Conservation (phyloP, 2,797 vertebrate genomes). For the Takifugu ocellatus region DNA sequence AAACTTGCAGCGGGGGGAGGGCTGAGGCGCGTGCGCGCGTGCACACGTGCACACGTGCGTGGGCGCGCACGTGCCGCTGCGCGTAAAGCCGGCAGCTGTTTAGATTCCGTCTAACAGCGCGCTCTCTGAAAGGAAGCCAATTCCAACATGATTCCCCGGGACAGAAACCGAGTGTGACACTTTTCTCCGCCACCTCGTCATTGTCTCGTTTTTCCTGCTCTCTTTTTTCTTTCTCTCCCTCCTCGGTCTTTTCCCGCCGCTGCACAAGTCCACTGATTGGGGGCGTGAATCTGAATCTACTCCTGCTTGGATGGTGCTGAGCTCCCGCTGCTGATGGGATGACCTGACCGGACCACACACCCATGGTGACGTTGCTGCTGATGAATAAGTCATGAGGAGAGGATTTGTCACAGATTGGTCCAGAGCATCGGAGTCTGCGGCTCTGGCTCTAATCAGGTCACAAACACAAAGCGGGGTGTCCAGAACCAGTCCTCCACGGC, state of each 20-base stretch:
- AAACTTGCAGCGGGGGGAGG: conserved; percentile 66
- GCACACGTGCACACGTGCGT: conserved; percentile 22
- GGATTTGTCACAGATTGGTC: conserved; percentile 24
- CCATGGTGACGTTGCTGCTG: conserved; percentile 16
- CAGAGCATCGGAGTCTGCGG: conserved; percentile 20
- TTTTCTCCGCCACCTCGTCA: conserved; percentile 45
- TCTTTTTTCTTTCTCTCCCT: background rate
- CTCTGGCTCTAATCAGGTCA: conserved; percentile 46
- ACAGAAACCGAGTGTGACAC: conserved; percentile 56
- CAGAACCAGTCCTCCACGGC: too few relatives aligned
- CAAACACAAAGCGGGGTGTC: conserved; percentile 10
- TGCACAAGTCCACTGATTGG: background rate
- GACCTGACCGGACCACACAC: conserved; percentile 39
- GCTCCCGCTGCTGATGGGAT: conserved; percentile 28
- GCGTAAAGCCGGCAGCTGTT: conserved; percentile 71
- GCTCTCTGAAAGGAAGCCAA: conserved; percentile 61
- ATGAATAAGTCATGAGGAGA: conserved; percentile 55
- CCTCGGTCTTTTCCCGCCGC: background rate
- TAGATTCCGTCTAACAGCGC: conserved; percentile 62
- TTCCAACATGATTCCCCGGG: conserved; percentile 66
- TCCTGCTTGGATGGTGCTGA: background rate
- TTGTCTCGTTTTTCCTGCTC: conserved; percentile 30
- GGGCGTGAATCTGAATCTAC: too few relatives aligned
- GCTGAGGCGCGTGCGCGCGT: conserved; percentile 24
- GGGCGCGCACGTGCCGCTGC: conserved; percentile 19